Evolutionary conservation across 2,113 vertebrate genomes (phyloP), one percentile per base, ranked within the genome.

Genomic region (Strix aluco): DNA sequence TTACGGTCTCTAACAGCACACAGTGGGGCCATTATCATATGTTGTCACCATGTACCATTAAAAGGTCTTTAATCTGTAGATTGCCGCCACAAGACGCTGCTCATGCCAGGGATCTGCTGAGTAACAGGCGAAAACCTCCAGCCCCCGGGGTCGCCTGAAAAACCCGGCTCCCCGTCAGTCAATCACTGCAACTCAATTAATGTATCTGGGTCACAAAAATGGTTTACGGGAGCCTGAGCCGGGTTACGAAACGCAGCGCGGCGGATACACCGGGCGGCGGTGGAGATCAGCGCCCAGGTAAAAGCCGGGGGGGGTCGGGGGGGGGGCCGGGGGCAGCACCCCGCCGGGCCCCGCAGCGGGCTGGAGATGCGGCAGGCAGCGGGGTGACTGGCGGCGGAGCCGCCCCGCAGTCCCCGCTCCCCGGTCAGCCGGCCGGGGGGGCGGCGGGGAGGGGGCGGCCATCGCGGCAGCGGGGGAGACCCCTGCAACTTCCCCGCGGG

Each of bases 191-290:
- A 30, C 93, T 92, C 92, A 67, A 92, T 96, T 96, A 93, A 96
- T 96, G 96, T 44, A 97, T 97, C 94, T 97, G 90, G 96, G 95
- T 97, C 96, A 97, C 15, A 84, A 47, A 75, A 61, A 93, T 49
- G 95, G 81, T 87, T 93, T 92, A 81, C 93, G 70, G 90, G 93
- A 87, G 94, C 72, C 86, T 0, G 79, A 83, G 92, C 74, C 36
- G 44, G 58, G 96, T 97, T 97, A 96, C 81, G 94, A 96, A 96
- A 97, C 95, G 81, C 84, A 10, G 69, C 29, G 82, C 65, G 46
- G 85, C 23, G 27, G 61, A 32, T 11, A 2, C 6, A 63, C 58
- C 54, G 66, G 59, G 63, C 6, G 62, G 65, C 17, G 86, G 70
- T 6, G 8, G 88, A 23, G 75, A 13, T 3, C 72, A 65, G 91